Evolutionary conservation across 2,113 vertebrate genomes (phyloP), one percentile per base, ranked within the genome.

Genomic region (Etheostoma spectabile): DNA sequence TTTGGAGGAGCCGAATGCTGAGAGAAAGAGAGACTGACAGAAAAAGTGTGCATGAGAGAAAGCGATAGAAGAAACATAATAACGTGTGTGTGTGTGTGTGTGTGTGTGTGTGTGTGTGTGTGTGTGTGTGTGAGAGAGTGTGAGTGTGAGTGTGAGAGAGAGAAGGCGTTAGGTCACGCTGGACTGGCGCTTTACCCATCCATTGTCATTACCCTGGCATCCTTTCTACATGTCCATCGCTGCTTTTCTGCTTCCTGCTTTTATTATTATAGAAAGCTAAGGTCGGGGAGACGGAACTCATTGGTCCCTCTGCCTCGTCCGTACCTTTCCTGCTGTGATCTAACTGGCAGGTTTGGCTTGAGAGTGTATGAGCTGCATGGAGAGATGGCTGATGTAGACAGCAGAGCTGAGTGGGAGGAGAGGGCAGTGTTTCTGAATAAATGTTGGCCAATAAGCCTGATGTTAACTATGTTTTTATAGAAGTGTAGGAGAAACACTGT

Each of bases 261-360:
- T 82, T 87, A 52, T 71, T 66, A 75, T 80, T 6, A 63, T 15
- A 35, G 74, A 85, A 89, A 88, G 86, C 65, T 83, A 80, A 84
- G 80, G 66, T 30, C 12, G 55, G 79, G 64, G 61, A 35, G 51
- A 63, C 0, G 57, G 74, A 81, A 74, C 77, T 69, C 51, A 57
- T 53, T 48, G 24, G 53, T 46, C 87, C 74, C 65, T 52, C 48
- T 16, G 51, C 80, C 91, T 94, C 92, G 93, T 94, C 95, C 94
- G 94, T 96, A 95, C 88, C 95, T 96, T 85, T 93, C 70, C 79
- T 33, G 76, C 65, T 89, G 77, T 49, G 80, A 75, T 53, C 60
- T 78, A 30, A 73, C 77, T 62, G 74, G 82, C 84, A 81, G 74
- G 67, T 85, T 84, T 88, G 89, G 74, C 85, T 86, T 91, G 61